Evolutionary conservation across 1,140 invertebrate genomes (phyloP).

Genomic region (Rhopalosiphum padi): DNA sequence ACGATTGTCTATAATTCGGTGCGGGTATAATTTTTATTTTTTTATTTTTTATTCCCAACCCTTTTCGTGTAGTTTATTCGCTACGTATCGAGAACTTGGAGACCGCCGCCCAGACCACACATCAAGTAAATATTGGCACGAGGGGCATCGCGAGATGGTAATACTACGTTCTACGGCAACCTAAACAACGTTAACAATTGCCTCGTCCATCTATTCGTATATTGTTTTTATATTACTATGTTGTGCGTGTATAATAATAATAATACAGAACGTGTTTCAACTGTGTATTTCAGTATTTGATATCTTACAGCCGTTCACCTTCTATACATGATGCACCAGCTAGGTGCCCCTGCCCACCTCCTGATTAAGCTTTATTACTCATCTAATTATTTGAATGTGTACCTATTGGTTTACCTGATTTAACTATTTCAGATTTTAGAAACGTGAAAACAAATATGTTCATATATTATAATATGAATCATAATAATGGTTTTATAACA

Average conservation of each 20-base stretch:
- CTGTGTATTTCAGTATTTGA: background rate
- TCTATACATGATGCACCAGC: background rate
- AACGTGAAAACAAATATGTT: no score
- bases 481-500: no score
- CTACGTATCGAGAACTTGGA: background rate
- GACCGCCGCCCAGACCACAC: background rate
- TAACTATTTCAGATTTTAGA: no score
- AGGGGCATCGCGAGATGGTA: background rate
- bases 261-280: background rate
- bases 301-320: background rate
- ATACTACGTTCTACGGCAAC: background rate
- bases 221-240: background rate
- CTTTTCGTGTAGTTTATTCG: background rate
- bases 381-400: no score
- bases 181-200: background rate
- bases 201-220: background rate
- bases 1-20: background rate
- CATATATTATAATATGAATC: no score
- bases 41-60: background rate
- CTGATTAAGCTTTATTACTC: no score
- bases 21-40: slow-evolving; percentile 31
- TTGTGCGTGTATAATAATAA: background rate
- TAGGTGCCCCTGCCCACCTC: no score
- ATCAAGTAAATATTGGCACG: slow-evolving; percentile 25
- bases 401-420: no score